Conservation (phyloP, 2,888 invertebrate species). For the Trissolcus japonicus region DNA sequence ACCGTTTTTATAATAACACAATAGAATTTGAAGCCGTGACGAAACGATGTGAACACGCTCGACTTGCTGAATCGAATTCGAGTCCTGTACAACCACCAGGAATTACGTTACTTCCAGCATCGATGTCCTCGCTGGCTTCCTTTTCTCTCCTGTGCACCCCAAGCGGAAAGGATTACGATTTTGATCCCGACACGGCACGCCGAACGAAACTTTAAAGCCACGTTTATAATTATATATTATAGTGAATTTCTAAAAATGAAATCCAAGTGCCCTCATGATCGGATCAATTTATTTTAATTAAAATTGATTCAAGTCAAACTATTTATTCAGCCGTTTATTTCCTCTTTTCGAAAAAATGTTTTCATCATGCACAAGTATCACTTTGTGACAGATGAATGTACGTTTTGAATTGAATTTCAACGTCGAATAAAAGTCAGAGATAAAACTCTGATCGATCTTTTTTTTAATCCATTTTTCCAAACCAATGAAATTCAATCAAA, state of each 20-base stretch:
- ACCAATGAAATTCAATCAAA: no score
- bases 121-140: conserved; percentile 50
- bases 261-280: conserved; percentile 9
- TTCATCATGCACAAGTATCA: no score
- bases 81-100: conserved; percentile 44
- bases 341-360: no score
- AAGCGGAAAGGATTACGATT: conserved; percentile 47
- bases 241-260: conserved; percentile 44
- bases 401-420: no score
- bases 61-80: conserved; percentile 51
- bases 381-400: no score
- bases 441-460: no score
- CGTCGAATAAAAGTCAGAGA: no score
- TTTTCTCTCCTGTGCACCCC: conserved; percentile 40
- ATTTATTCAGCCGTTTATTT: no score
- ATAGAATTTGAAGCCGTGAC: conserved; percentile 46
- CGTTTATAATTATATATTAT: conserved; percentile 54
- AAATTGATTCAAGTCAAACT: conserved; percentile 22
- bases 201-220: conserved; percentile 42
- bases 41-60: conserved; percentile 48
- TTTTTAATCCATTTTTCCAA: no score
- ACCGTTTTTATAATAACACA: conserved; percentile 23
- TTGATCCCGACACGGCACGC: conserved; percentile 45
- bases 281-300: conserved; percentile 40
- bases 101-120: conserved; percentile 56